Evolutionary conservation across 2,888 invertebrate genomes (phyloP).

Genomic region (Phengaris arion): DNA sequence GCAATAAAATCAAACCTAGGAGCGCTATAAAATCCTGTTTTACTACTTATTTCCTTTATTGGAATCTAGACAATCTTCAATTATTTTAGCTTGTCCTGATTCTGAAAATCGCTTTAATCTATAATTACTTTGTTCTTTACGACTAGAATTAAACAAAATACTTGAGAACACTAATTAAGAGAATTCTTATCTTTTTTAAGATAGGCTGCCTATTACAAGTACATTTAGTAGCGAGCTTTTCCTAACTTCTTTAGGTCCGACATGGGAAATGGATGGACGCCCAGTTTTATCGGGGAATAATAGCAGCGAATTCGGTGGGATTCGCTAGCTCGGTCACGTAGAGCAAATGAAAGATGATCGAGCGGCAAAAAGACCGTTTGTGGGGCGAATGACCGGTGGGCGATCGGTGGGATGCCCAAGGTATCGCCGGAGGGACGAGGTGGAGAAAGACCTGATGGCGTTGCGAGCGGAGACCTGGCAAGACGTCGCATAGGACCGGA

Average conservation of each 20-base stretch:
- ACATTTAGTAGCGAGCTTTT: constrained; percentile 1
- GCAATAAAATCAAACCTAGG: background rate
- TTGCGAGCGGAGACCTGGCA: too few relatives aligned
- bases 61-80: constrained; percentile 25
- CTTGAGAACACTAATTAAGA: constrained; percentile 6
- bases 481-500: too few relatives aligned
- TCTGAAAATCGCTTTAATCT: constrained; percentile 28
- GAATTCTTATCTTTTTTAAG: constrained; percentile 14
- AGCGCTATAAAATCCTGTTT: background rate
- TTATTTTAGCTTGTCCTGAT: constrained; percentile 33
- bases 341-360: too few relatives aligned
- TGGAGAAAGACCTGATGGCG: too few relatives aligned
- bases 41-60: background rate
- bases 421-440: too few relatives aligned
- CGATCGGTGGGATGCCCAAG: too few relatives aligned
- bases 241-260: background rate
- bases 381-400: too few relatives aligned
- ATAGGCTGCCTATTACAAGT: background rate
- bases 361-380: too few relatives aligned
- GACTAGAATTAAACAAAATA: constrained; percentile 25
- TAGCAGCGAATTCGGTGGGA: too few relatives aligned
- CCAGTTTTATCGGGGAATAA: too few relatives aligned
- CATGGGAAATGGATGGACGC: too few relatives aligned
- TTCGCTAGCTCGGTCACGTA: too few relatives aligned
- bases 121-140: constrained; percentile 29